Evolutionary conservation across 2,888 invertebrate species (phyloP), one percentile per base, ranked within the genome.

Genomic region (Tillus elongatus): DNA sequence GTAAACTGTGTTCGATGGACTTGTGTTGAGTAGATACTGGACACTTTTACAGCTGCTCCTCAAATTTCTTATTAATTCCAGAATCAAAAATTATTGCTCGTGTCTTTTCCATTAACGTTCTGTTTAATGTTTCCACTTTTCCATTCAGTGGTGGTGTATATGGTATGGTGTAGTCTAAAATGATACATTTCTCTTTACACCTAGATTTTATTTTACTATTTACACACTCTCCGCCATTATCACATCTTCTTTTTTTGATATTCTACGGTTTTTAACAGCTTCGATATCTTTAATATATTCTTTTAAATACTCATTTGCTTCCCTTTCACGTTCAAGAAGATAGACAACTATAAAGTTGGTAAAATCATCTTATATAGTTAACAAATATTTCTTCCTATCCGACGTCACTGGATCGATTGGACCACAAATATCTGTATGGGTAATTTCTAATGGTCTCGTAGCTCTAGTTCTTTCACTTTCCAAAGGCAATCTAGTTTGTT

Each of bases 331-430:
- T 34, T 13, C 15, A 2, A 33, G 6, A 29, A 52, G 37, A 42
- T 54, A 56, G 27, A 42, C 46, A n/a, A n/a, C n/a, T n/a, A n/a
- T n/a, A n/a, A 32, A 32, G 6, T 32, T 15, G 12, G 35, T 32
- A 6, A 32, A 14, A 32, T 32, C 32, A 32, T 32, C 32, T 15
- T 16, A 3, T 10, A 32, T 16, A 32, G 10, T 9, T 2, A 32
- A 10, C 3, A n/a, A 11, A n/a, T 32, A 32, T n/a, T n/a, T 32
- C n/a, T 32, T 32, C 2, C 10, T 10, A 15, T 32, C 19, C 2
- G 3, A 15, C 11, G 32, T 10, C 3, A 12, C 19, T n/a, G 12
- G n/a, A 32, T n/a, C 19, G 8, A 35, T 35, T 13, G 35, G 28
- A 6, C 35, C 35, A 15, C 14, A 15, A 10, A 28, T 14, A 28